Conservation (phyloP, 2,888 invertebrate species). For the Smittia sp. region DNA sequence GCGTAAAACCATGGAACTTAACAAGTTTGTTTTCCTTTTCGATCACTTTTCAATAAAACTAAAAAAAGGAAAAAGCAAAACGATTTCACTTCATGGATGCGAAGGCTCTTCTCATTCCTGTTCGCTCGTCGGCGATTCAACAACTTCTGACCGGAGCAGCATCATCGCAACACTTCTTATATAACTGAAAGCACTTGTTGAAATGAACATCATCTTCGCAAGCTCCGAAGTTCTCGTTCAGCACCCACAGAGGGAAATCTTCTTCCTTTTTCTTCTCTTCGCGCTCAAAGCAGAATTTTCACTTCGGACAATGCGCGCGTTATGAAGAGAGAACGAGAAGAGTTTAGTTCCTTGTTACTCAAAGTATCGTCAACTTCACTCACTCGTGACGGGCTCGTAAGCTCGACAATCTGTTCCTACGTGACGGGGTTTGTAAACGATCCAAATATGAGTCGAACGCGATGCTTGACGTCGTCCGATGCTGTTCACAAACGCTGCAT, state of each 20-base stretch:
- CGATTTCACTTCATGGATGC: neutral
- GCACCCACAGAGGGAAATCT: slow-evolving; percentile 1
- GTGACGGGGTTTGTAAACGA: no score
- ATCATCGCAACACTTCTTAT: slow-evolving; percentile 1
- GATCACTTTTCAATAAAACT: neutral
- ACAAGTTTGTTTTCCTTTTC: neutral
- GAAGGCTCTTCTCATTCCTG: neutral
- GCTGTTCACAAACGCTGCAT: no score
- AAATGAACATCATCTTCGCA: slow-evolving; percentile 13
- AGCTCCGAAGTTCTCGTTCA: neutral
- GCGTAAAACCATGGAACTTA: no score
- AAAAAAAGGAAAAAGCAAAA: neutral
- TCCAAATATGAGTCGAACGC: no score
- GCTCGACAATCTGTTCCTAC: no score
- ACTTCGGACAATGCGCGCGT: neutral
- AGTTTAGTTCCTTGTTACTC: neutral
- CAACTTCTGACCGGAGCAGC: neutral
- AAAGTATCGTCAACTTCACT: no score
- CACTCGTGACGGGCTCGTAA: no score
- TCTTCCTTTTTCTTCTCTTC: neutral
- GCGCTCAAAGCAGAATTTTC: neutral
- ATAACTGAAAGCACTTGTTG: slow-evolving; percentile 21
- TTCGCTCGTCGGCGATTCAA: neutral
- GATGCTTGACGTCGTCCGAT: no score
- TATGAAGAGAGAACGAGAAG: neutral